Conservation (phyloP, 2,888 invertebrate genomes). For the Lomographa bimaculata region DNA sequence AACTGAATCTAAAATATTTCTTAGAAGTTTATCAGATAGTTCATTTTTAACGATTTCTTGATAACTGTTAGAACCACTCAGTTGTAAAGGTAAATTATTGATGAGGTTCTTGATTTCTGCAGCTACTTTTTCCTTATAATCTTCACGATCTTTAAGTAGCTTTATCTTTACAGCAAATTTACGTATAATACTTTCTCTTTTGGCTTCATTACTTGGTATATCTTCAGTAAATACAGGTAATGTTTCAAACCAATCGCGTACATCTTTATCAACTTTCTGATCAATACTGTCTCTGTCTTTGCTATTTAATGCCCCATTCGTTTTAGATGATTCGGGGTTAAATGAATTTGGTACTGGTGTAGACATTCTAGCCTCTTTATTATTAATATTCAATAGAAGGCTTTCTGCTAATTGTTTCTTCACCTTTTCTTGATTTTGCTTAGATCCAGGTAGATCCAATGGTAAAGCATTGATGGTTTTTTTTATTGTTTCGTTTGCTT, state of each 20-base stretch:
- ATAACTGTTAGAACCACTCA: constrained; percentile 36
- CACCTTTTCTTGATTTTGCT: constrained; percentile 36
- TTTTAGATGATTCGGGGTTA: too few species aligned
- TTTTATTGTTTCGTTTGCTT: constrained; percentile 34
- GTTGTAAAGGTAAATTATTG: constrained; percentile 49
- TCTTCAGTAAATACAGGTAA: constrained; percentile 46
- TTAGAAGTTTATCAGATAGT: constrained; percentile 38
- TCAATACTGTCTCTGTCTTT: too few species aligned
- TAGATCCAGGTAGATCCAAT: constrained; percentile 47
- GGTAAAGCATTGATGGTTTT: constrained; percentile 41
- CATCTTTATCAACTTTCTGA: constrained; percentile 35
- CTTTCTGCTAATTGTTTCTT: constrained; percentile 39
- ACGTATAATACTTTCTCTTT: constrained; percentile 34
- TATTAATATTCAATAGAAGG: too few species aligned
- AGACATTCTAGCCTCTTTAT: too few species aligned
- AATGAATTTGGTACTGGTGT: too few species aligned
- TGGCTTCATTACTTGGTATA: constrained; percentile 26
- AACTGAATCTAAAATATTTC: too few species aligned
- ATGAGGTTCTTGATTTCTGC: constrained; percentile 38
- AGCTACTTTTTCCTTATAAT: constrained; percentile 35
- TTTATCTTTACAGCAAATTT: constrained; percentile 36
- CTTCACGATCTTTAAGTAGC: constrained; percentile 28
- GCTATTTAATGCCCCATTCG: too few species aligned
- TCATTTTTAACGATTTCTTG: constrained; percentile 37
- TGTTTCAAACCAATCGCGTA: constrained; percentile 43